These are phyloP conservation scores for Zapus hudsonius DNA, from an alignment of 2,113 vertebrate species.

Conservation along the genomic window DNA sequence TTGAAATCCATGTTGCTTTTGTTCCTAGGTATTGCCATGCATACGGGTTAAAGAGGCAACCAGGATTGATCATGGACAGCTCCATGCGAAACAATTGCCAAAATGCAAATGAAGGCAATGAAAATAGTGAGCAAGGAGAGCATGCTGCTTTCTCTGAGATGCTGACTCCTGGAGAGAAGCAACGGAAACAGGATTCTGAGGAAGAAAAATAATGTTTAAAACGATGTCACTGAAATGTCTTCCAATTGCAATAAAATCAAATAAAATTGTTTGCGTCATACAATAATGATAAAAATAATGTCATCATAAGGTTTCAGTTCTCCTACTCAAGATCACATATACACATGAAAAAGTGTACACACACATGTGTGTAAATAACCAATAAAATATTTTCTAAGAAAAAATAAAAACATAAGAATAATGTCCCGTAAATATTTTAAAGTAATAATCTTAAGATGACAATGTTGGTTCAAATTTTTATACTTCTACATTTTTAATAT, in stretches of 20 bases:
- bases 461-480: no score
- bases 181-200: neutral
- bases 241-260: neutral
- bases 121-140: neutral
- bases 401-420: neutral
- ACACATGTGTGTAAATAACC: neutral
- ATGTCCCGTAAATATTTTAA: neutral
- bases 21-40: neutral
- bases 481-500: neutral
- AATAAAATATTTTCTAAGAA: neutral
- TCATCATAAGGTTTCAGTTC: neutral
- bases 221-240: neutral
- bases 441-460: neutral
- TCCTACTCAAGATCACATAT: neutral
- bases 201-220: neutral
- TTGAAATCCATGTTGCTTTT: slow-evolving; percentile 34
- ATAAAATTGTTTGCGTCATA: neutral
- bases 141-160: neutral
- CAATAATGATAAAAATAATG: neutral
- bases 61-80: neutral
- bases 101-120: neutral
- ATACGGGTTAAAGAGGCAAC: neutral
- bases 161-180: neutral
- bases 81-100: neutral
- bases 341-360: neutral